Percentiles rank a stretch among this genome's conserved stretches.
phyloP scores from a whole-genome alignment of 2,797 vertebrate species.

The Myoxocephalus aenaeus region DNA sequence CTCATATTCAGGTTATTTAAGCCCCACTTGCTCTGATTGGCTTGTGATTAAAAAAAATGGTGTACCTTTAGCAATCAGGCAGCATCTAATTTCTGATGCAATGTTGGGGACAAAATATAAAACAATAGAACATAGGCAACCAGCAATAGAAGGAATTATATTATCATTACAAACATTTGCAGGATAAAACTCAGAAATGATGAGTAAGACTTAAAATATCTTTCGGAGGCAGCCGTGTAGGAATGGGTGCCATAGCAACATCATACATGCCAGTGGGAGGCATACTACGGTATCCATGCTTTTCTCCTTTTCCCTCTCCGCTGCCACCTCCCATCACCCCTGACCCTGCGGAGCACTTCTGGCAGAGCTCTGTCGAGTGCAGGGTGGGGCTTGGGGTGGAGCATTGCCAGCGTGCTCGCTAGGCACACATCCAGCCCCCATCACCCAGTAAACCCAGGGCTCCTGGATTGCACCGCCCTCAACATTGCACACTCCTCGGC shows the following conservation, averaged over 20 bases:
- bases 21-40: background rate
- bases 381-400: slow-evolving; percentile 35
- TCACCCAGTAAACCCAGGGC: slow-evolving; percentile 65
- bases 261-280: background rate
- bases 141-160: background rate
- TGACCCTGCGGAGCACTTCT: slow-evolving; percentile 58
- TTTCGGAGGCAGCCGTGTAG: background rate
- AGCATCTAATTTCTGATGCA: slow-evolving; percentile 9
- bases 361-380: slow-evolving; percentile 44
- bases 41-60: background rate
- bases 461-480: slow-evolving; percentile 61
- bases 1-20: background rate
- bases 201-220: background rate
- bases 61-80: background rate
- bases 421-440: slow-evolving; percentile 67
- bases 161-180: background rate
- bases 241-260: slow-evolving; percentile 17
- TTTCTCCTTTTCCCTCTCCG: slow-evolving; percentile 11
- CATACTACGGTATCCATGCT: slow-evolving; percentile 16
- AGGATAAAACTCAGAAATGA: background rate
- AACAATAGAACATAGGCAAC: background rate
- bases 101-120: background rate
- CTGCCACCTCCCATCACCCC: slow-evolving; percentile 65
- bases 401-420: slow-evolving; percentile 52
- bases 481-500: slow-evolving; percentile 51